A percentile compares a stretch with the other conserved stretches of the same genome.
Evolutionary conservation across 1,140 invertebrate genomes (phyloP).

Genomic region (Vollenhovia emeryi): DNA sequence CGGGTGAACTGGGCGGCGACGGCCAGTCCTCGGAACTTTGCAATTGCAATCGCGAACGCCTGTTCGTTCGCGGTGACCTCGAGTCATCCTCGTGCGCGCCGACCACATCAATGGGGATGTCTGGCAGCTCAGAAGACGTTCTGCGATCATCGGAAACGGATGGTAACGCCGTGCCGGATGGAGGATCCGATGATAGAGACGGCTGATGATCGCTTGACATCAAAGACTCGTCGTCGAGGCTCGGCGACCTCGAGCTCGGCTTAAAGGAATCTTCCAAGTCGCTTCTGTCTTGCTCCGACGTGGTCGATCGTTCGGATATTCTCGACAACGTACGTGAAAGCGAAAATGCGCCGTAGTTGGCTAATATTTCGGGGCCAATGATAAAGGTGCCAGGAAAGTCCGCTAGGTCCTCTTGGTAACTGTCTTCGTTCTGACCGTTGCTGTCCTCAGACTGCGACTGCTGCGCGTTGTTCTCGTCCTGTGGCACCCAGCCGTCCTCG

Average conservation of each 20-base stretch:
- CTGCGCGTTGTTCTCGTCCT: constrained; percentile 88
- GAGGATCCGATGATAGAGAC: constrained; percentile 93
- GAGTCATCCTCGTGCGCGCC: constrained; percentile 83
- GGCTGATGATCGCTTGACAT: constrained; percentile 93
- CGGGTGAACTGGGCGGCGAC: constrained; percentile 90
- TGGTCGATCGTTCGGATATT: constrained; percentile 94
- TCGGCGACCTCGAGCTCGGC: constrained; percentile 91
- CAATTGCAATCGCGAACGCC: constrained; percentile 81
- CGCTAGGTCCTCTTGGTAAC: constrained; percentile 90
- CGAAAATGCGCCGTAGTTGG: constrained; percentile 89
- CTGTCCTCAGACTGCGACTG: constrained; percentile 87
- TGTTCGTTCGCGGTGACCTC: constrained; percentile 82
- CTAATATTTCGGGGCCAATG: constrained; percentile 89
- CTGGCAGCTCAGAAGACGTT: constrained; percentile 92
- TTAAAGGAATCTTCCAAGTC: constrained; percentile 94
- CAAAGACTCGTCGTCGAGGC: constrained; percentile 93
- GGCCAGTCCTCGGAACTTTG: constrained; percentile 92
- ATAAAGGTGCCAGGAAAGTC: constrained; percentile 90
- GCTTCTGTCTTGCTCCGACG: constrained; percentile 92
- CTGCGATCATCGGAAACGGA: constrained; percentile 90
- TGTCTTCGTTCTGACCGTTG: constrained; percentile 88
- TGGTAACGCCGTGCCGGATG: constrained; percentile 83
- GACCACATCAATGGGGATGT: constrained; percentile 90
- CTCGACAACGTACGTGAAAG: constrained; percentile 91
- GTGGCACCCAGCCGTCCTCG: constrained; percentile 92